Evolutionary conservation across 2,797 vertebrate species (phyloP), one percentile per base, ranked within the genome.

Genomic region (Scleropages formosus): DNA sequence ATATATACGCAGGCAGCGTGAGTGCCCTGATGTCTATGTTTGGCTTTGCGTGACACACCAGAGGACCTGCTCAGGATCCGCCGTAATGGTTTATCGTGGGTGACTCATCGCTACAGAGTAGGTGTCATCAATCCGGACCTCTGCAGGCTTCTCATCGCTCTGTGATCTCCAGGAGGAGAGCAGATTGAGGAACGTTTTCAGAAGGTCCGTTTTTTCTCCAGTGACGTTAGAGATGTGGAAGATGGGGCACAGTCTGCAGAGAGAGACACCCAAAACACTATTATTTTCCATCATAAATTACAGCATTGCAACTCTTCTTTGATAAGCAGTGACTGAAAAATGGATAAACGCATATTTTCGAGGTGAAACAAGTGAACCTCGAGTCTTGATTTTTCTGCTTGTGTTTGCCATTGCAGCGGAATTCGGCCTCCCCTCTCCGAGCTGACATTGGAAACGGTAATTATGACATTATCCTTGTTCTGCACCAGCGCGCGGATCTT

Each of bases 151-250:
- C 49, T 98, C 96, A 74, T 99, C 96, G 63, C 93, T 91, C 87
- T 95, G 99, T 79, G 95, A 96, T 51, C 95, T 98, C 78, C 96
- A 93, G 70, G 96, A 96, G 66, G 97, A 98, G 8, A 98, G 92
- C 77, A 99, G 93, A 89, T 99, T 99, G 83, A 99, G 93, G 80
- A 98, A 99, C 95, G 98, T 98, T 90, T 99, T 99, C 51, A 99
- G 90, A 80, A 99, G 92, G 74, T 97, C 96, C 79, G 98, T 91
- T 88, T 98, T 98, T 88, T 99, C 96, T n/a, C 96, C 96, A 0
- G 93, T 95, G 65, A 99, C 97, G 10, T 99, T 99, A 72, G 96
- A 98, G 87, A 99, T 98, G 90, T 99, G 96, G 90, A 99, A 99
- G 86, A 99, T 98, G 0, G 96, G 97, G 85, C 97, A 98, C 95